Percentiles rank a stretch among this genome's conserved stretches.
phyloP scores from a whole-genome alignment of 2,888 invertebrate genomes.

The Parelbella ahira region DNA sequence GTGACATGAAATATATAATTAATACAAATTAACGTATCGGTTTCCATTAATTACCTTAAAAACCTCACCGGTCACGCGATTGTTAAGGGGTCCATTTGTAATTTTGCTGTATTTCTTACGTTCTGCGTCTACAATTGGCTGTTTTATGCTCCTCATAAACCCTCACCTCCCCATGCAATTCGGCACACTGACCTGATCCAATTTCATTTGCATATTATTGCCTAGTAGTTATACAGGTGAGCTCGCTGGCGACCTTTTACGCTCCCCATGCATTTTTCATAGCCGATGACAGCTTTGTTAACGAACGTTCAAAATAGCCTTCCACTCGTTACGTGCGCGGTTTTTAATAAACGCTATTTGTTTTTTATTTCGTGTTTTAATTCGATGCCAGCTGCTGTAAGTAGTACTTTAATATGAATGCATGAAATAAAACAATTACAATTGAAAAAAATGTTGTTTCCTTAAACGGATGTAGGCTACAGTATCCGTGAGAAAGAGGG shows the following conservation, averaged over 20 bases:
- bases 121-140: constrained; percentile 1
- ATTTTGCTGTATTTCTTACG: constrained; percentile 8
- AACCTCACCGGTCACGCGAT: constrained; percentile 20
- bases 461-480: too few relatives aligned
- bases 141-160: constrained; percentile 6
- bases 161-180: constrained; percentile 10
- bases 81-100: constrained; percentile 5
- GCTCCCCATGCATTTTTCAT: constrained; percentile 15
- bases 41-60: constrained; percentile 12
- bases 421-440: too few relatives aligned
- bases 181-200: constrained; percentile 8
- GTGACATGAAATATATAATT: constrained; percentile 21
- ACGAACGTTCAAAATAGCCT: constrained; percentile 6
- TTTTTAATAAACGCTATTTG: constrained; percentile 3
- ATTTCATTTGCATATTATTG: constrained; percentile 16
- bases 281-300: constrained; percentile 9
- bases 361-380: constrained; percentile 2
- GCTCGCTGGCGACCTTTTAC: constrained; percentile 8
- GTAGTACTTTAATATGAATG: too few relatives aligned
- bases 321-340: too few relatives aligned
- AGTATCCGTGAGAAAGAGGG: constrained; percentile 3
- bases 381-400: neutral
- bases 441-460: too few relatives aligned
- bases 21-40: constrained; percentile 25
- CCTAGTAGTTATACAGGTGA: constrained; percentile 3